Conservation (phyloP, 2,888 invertebrate genomes). For the Belgica antarctica region DNA sequence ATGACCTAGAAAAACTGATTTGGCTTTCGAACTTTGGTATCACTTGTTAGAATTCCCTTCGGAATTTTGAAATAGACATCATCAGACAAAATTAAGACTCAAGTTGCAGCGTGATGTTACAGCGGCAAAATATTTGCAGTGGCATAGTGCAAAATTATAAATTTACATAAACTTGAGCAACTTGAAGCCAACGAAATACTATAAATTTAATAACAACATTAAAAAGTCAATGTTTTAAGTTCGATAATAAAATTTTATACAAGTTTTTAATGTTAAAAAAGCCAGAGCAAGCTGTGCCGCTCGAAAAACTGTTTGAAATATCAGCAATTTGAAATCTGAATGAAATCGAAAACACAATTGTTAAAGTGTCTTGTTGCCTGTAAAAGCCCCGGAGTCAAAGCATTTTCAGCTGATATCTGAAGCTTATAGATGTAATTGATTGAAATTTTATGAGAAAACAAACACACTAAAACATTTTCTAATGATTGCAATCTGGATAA, state of each 20-base stretch:
- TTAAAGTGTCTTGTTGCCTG: not conserved
- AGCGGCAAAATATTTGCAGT: not conserved
- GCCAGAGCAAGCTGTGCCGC: not conserved
- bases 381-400: not conserved
- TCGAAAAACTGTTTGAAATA: not conserved
- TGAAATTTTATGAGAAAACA: conserved; percentile 26
- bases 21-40: too few relatives aligned
- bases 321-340: conserved; percentile 9
- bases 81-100: not conserved
- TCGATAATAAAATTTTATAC: conserved; percentile 15
- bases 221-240: conserved; percentile 1
- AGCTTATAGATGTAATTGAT: conserved; percentile 33
- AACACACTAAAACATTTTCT: not conserved
- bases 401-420: conserved; percentile 14
- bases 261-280: not conserved
- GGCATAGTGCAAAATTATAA: not conserved
- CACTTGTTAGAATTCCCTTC: too few relatives aligned
- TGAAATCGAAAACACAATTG: conserved; percentile 16
- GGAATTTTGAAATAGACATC: not conserved
- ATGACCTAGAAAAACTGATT: too few relatives aligned
- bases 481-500: conserved; percentile 21
- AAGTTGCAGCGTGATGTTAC: not conserved
- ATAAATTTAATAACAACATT: not conserved
- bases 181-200: not conserved
- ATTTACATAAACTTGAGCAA: conserved; percentile 19